Conservation (phyloP, 2,888 invertebrate species). For the Zygaena filipendulae region DNA sequence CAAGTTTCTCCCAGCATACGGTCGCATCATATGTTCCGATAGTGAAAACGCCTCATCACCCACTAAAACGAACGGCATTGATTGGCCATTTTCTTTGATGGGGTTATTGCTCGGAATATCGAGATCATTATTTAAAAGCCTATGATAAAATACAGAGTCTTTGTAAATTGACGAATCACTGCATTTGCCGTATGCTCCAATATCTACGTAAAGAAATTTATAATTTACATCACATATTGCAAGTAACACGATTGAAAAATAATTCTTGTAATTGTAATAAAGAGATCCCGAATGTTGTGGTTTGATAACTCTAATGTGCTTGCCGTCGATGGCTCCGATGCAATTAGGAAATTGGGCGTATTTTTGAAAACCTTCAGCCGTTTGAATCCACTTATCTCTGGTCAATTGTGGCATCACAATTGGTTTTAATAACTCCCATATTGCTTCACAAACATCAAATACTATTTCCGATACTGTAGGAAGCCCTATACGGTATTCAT, state of each 20-base stretch:
- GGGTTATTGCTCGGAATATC: conserved; percentile 10
- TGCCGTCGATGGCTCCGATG: no score
- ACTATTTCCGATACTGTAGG: conserved; percentile 4
- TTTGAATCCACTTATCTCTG: conserved; percentile 4
- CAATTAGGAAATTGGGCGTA: no score
- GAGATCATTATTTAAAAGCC: conserved; percentile 9
- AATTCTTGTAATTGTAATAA: conserved; percentile 20
- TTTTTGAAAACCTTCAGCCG: no score
- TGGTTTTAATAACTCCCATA: conserved; percentile 3
- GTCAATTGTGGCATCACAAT: conserved; percentile 9
- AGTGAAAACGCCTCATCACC: conserved; percentile 8
- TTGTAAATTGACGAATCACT: conserved; percentile 8
- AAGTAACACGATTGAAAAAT: conserved; percentile 21
- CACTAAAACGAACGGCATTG: conserved; percentile 10
- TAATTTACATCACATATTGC: conserved; percentile 20
- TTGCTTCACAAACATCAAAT: conserved; percentile 1
- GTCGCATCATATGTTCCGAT: conserved; percentile 6
- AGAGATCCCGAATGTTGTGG: no score
- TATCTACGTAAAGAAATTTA: conserved; percentile 6
- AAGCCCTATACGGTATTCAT: no score
- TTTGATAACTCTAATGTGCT: no score
- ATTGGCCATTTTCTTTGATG: conserved; percentile 9
- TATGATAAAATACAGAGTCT: conserved; percentile 9
- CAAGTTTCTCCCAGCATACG: conserved; percentile 6
- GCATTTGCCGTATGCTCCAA: conserved; percentile 17